phyloP scores from a whole-genome alignment of 2,888 invertebrate species.

The Octonoba sinensis region DNA sequence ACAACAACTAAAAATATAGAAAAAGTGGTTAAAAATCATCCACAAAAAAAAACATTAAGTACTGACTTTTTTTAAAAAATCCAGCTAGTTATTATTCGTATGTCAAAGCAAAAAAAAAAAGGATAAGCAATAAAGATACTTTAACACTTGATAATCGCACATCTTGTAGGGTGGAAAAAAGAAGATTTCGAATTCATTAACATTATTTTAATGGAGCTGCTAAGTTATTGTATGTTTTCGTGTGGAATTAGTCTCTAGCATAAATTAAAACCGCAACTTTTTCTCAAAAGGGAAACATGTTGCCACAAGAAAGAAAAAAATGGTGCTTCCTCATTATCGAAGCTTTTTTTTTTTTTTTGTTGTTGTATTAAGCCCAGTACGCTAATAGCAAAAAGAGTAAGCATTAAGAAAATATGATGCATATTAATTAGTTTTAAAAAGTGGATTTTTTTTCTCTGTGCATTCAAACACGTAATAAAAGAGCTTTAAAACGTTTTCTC shows the following conservation, averaged over 20 bases:
- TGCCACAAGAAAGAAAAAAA: slow-evolving; percentile 45
- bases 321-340: slow-evolving; percentile 52
- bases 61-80: too few relatives aligned
- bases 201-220: slow-evolving; percentile 44
- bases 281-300: slow-evolving; percentile 16
- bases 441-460: too few relatives aligned
- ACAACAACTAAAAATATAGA: too few relatives aligned
- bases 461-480: too few relatives aligned
- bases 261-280: slow-evolving; percentile 17
- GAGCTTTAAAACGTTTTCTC: too few relatives aligned
- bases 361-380: too few relatives aligned
- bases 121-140: slow-evolving; percentile 2
- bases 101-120: too few relatives aligned
- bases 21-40: too few relatives aligned
- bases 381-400: slow-evolving; percentile 14
- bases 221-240: slow-evolving; percentile 22
- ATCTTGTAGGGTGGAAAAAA: slow-evolving; percentile 9
- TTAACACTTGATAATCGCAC: slow-evolving; percentile 46
- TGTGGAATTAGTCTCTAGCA: slow-evolving; percentile 20
- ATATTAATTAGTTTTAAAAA: neutral
- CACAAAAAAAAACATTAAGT: too few relatives aligned
- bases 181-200: slow-evolving; percentile 36
- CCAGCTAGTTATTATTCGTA: too few relatives aligned
- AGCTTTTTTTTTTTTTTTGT: slow-evolving; percentile 20
- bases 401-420: slow-evolving; percentile 40